A percentile compares a stretch with the other conserved stretches of the same genome.
phyloP scores from a whole-genome alignment of 2,113 vertebrate genomes.

The Ceyx margarethae region DNA sequence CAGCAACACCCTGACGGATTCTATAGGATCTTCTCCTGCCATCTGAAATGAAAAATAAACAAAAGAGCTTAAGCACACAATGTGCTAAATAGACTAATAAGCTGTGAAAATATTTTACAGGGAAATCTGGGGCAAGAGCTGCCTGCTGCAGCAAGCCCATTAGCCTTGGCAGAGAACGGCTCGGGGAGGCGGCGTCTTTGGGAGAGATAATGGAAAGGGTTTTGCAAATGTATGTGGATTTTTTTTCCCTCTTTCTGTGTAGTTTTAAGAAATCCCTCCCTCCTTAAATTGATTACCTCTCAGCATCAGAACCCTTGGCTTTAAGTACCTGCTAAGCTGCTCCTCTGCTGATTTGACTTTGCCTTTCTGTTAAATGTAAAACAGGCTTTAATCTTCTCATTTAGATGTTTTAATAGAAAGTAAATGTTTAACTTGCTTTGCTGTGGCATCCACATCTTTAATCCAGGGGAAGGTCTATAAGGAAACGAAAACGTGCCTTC shows the following conservation, averaged over 20 bases:
- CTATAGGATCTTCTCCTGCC: too few relatives aligned
- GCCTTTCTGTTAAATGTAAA: conserved; percentile 66
- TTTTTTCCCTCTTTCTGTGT: conserved; percentile 38
- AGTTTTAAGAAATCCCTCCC: conserved; percentile 66
- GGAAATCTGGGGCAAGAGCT: conserved; percentile 71
- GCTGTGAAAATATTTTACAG: conserved; percentile 62
- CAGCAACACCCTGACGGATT: too few relatives aligned
- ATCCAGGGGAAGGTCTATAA: conserved; percentile 40
- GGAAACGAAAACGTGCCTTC: conserved; percentile 26
- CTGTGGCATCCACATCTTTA: conserved; percentile 63
- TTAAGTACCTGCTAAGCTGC: not conserved
- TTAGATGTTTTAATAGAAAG: conserved; percentile 75
- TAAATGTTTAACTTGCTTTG: conserved; percentile 71
- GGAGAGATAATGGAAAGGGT: conserved; percentile 68
- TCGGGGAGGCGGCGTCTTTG: conserved; percentile 20
- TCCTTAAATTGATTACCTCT: conserved; percentile 63
- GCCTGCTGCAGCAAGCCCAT: conserved; percentile 48
- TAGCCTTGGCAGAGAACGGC: conserved; percentile 60
- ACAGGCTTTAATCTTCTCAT: conserved; percentile 76
- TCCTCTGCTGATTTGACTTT: conserved; percentile 48
- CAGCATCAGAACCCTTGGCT: not conserved
- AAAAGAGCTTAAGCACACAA: not conserved
- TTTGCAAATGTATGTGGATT: conserved; percentile 24
- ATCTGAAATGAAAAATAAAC: too few relatives aligned
- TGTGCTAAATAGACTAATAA: conserved; percentile 56